Percentiles rank a stretch among this genome's conserved stretches.
These are phyloP conservation scores for Adineta ricciae DNA, from an alignment of 2,888 invertebrate species.

Conservation along the genomic window DNA sequence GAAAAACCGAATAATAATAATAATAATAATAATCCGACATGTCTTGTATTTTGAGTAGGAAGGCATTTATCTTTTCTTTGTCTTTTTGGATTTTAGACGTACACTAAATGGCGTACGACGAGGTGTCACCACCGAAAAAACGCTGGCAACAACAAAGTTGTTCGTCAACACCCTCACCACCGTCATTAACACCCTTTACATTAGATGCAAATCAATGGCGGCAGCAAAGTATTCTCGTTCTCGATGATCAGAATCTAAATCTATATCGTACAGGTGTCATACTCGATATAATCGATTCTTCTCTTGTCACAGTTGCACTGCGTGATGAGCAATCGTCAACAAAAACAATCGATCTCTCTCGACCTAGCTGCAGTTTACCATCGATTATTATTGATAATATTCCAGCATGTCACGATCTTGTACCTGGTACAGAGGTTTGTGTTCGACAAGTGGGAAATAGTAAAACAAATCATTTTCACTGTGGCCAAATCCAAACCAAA, in stretches of 20 bases:
- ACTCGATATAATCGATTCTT: neutral
- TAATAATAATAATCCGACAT: neutral
- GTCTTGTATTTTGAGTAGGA: constrained; percentile 9
- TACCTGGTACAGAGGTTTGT: neutral
- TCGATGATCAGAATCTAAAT: neutral
- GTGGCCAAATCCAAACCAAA: neutral
- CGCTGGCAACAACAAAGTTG: neutral
- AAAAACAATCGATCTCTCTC: neutral
- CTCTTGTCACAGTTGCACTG: neutral
- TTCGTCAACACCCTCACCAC: neutral
- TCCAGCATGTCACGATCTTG: neutral
- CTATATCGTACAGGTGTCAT: neutral
- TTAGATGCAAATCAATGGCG: neutral
- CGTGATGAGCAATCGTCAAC: neutral
- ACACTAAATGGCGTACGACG: constrained; percentile 9
- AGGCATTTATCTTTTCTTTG: neutral
- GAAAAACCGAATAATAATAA: neutral
- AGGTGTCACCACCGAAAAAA: constrained; percentile 4
- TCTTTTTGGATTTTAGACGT: neutral
- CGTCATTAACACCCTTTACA: neutral
- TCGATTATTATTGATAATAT: constrained; percentile 11
- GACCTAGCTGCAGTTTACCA: neutral
- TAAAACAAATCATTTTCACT: neutral
- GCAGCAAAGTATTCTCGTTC: neutral
- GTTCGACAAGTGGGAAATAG: neutral